Evolutionary conservation across 2,888 invertebrate species (phyloP), one percentile per base, ranked within the genome.

Genomic region (Steinernema hermaphroditum): DNA sequence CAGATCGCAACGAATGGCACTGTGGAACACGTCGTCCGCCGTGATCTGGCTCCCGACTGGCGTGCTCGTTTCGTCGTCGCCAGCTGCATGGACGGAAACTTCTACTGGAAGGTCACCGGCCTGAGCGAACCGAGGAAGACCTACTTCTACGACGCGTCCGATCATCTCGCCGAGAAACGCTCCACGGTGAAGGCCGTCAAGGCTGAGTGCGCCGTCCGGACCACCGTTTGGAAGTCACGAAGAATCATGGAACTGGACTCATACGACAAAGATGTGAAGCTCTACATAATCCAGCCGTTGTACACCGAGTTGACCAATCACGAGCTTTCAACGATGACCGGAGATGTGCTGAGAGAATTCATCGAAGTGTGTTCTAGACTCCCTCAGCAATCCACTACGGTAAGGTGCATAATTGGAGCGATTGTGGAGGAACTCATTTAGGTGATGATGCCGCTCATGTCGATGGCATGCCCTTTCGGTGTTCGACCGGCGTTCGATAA

Each of bases 51-150:
- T 22, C 54, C 54, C 6, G 27, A 4, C 54, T 54, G 54, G 54
- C 54, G 54, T 8, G 27, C 54, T 4, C 22, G 54, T 6, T 27
- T 22, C 54, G 27, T 27, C 12, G 6, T 54, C 54, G 54, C 54
- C 24, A 54, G 54, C 27, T 54, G 54, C 16, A 2, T 54, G 24
- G 54, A 54, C 54, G 54, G 54, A 54, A 54, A 54, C 54, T 54
- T 54, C 54, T 16, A 54, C 27, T 54, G 54, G 54, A 54, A 54
- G 54, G 16, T 22, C 12, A 24, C 6, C 9, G 27, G 27, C 2
- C 6, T 22, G 6, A 22, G 19, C 9, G 27, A 54, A 2, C 54
- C 54, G 54, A 22, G 54, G 24, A 22, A 9, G 16, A 24, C 54
- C n/a, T 54, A 54, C 27, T 54, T 54, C 27, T 54, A 19, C 27